A percentile compares a stretch with the other conserved stretches of the same genome.
phyloP scores from a whole-genome alignment of 2,797 vertebrate genomes.

The Sebastes umbrosus region DNA sequence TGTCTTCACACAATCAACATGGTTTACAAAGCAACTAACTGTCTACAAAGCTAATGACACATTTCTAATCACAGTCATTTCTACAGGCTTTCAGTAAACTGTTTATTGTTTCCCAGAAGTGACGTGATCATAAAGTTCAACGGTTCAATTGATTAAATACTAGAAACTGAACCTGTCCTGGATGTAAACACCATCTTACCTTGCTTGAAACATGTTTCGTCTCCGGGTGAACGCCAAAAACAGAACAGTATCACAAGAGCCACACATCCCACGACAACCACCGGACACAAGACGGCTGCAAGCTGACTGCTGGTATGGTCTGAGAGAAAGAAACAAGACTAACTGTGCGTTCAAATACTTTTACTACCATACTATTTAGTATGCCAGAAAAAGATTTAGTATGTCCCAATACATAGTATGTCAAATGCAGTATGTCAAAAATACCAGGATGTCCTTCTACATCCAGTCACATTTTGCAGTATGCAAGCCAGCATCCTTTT shows the following conservation, averaged over 20 bases:
- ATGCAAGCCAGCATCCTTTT: too few relatives aligned
- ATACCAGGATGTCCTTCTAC: too few relatives aligned
- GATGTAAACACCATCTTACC: slow-evolving; percentile 45
- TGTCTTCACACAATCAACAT: slow-evolving; percentile 9
- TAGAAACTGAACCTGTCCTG: not conserved
- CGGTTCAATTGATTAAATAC: not conserved
- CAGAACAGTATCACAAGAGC: slow-evolving; percentile 46
- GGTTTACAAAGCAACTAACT: not conserved
- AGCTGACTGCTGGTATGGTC: not conserved
- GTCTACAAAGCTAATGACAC: not conserved
- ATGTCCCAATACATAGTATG: too few relatives aligned
- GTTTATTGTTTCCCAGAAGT: slow-evolving; percentile 6
- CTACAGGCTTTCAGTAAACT: not conserved
- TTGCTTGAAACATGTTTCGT: slow-evolving; percentile 62
- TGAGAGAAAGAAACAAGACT: slow-evolving; percentile 13
- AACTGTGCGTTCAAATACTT: not conserved
- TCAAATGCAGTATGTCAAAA: too few relatives aligned
- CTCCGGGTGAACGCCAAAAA: not conserved
- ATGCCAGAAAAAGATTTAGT: too few relatives aligned
- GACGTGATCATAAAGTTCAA: not conserved
- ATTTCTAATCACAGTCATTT: slow-evolving; percentile 19
- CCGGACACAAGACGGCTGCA: slow-evolving; percentile 42
- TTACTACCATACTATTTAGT: too few relatives aligned
- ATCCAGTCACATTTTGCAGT: too few relatives aligned
- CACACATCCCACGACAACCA: slow-evolving; percentile 30